A percentile compares a stretch with the other conserved stretches of the same genome.
Conservation (phyloP, 2,888 invertebrate genomes). For the Apamea crenata region DNA sequence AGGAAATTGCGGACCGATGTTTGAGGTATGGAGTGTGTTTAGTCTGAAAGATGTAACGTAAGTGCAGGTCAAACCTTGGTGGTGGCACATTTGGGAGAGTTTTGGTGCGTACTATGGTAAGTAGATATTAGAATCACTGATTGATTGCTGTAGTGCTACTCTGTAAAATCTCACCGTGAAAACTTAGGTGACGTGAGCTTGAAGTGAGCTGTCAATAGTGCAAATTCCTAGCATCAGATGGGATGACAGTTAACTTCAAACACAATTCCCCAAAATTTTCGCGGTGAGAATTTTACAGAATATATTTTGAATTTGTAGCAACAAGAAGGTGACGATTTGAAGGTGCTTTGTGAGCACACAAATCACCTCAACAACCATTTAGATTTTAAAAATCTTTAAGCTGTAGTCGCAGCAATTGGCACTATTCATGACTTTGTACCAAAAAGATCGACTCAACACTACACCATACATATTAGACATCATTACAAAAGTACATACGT, state of each 20-base stretch:
- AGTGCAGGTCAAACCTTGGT: background rate
- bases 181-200: no score
- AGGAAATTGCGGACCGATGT: conserved; percentile 30
- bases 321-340: background rate
- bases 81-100: background rate
- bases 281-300: background rate
- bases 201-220: no score
- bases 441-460: background rate
- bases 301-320: background rate
- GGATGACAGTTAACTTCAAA: background rate
- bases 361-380: background rate
- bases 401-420: background rate
- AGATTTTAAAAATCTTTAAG: background rate
- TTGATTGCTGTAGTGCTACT: background rate
- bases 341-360: background rate
- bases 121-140: background rate
- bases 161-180: no score
- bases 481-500: conserved; percentile 9
- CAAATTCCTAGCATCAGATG: no score
- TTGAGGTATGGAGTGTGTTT: conserved; percentile 8
- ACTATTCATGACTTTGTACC: background rate
- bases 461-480: background rate
- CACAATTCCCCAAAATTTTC: background rate
- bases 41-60: background rate
- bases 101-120: background rate